A percentile compares a stretch with the other conserved stretches of the same genome.
Evolutionary conservation across 2,113 vertebrate genomes (phyloP).

Genomic region (Neolamprologus sp.): DNA sequence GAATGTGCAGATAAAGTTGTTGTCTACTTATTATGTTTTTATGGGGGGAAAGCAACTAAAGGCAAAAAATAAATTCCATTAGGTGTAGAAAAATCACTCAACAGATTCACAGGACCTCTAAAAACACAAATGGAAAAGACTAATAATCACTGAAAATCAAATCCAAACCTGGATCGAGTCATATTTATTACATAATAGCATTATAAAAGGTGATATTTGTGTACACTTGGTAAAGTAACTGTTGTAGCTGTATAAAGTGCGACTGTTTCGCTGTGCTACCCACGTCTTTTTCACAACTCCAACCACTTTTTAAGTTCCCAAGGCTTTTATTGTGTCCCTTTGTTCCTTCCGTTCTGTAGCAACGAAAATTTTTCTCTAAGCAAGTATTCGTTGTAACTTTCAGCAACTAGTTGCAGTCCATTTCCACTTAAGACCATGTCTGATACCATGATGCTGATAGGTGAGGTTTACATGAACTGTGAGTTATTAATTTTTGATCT

Average conservation of each 20-base stretch:
- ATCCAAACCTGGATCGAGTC: background rate
- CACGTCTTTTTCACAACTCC: background rate
- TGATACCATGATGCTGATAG: slow-evolving; percentile 4
- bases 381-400: background rate
- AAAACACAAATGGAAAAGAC: background rate
- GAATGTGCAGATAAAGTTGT: background rate
- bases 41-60: background rate
- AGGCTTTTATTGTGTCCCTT: background rate
- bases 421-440: background rate
- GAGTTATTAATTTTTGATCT: background rate
- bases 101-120: background rate
- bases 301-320: background rate
- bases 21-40: too few species aligned
- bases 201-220: background rate
- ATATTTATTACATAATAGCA: background rate
- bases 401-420: background rate
- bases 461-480: slow-evolving; percentile 7
- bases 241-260: background rate
- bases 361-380: background rate
- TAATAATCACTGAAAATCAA: background rate
- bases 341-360: background rate
- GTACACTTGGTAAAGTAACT: background rate
- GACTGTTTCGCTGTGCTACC: background rate
- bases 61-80: background rate
- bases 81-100: background rate